A percentile compares a stretch with the other conserved stretches of the same genome.
Conservation (phyloP, 2,113 vertebrate genomes). For the Pseudonaja textilis region DNA sequence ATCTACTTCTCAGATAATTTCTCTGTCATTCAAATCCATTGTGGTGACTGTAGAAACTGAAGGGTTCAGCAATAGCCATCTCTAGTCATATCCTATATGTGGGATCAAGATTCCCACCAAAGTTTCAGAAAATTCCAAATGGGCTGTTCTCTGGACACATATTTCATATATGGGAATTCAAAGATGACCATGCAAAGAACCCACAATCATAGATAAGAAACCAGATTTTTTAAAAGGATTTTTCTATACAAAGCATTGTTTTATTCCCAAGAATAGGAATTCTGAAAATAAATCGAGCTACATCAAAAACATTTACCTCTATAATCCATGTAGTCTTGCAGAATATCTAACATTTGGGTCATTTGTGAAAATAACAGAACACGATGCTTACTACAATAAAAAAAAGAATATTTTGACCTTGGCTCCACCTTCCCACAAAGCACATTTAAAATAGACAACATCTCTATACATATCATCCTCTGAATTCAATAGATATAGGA, state of each 20-base stretch:
- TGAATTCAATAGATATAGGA: not conserved
- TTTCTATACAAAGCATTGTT: not conserved
- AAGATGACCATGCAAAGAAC: not conserved
- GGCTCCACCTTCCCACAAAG: not conserved
- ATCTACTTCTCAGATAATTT: not conserved
- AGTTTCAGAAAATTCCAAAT: not conserved
- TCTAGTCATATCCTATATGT: not conserved
- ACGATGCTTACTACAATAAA: conserved; percentile 79
- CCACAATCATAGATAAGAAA: not conserved
- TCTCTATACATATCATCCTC: not conserved
- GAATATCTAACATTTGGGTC: conserved; percentile 90
- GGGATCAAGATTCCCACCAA: not conserved
- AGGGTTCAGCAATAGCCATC: not conserved
- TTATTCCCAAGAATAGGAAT: not conserved
- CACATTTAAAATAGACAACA: not conserved
- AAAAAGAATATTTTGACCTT: not conserved
- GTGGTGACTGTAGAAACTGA: not conserved
- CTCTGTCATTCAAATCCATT: not conserved
- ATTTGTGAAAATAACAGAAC: conserved; percentile 93
- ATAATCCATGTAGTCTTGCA: conserved; percentile 92
- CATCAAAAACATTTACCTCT: conserved; percentile 72
- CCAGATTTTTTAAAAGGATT: not conserved
- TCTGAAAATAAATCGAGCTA: not conserved
- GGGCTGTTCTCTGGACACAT: not conserved
- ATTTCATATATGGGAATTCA: not conserved